Percentiles rank a stretch among this genome's conserved stretches.
These are phyloP conservation scores for Calidris pugnax DNA, from an alignment of 2,113 vertebrate species.

Conservation along the genomic window DNA sequence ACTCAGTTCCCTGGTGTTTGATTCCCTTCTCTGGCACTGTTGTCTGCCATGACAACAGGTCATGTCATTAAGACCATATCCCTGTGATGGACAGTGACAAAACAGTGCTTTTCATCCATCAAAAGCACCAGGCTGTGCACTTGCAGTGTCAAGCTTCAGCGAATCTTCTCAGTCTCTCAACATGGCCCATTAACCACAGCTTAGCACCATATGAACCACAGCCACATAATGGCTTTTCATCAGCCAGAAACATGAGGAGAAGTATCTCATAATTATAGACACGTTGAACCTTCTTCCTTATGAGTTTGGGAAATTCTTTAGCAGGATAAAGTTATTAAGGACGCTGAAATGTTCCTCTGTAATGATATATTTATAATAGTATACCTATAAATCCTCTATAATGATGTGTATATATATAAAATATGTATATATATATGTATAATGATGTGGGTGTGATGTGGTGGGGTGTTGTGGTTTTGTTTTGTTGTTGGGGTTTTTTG, in stretches of 20 bases:
- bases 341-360: background rate
- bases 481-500: too few relatives aligned
- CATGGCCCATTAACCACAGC: background rate
- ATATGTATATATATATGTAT: background rate
- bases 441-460: background rate
- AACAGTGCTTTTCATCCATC: background rate
- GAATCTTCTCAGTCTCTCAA: background rate
- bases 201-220: background rate
- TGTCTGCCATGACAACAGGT: background rate
- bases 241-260: background rate
- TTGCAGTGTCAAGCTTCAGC: background rate
- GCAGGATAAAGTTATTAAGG: background rate
- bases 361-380: accelerated
- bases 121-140: accelerated
- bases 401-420: background rate
- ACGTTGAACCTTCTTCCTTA: background rate
- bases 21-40: background rate
- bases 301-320: background rate
- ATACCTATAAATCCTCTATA: background rate
- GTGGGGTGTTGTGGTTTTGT: too few relatives aligned
- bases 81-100: background rate
- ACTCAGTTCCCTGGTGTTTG: accelerated
- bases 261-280: background rate
- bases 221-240: background rate
- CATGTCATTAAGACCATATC: background rate